Base-by-base conservation (phyloP, 2,888 invertebrate species). In the Drosophila suboccidentalis region DNA sequence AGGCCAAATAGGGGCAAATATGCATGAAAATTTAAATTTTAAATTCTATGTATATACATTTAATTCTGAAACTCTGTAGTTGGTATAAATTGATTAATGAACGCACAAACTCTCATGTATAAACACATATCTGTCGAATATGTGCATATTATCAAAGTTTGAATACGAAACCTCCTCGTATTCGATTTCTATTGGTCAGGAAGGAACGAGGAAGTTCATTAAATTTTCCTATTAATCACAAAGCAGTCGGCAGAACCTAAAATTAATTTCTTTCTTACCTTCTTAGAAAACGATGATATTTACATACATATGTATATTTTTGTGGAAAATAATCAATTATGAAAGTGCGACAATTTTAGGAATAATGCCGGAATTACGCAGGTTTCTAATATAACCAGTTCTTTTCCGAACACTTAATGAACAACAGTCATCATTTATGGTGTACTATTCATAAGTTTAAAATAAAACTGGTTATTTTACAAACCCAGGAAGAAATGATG, bases 321-420 rank as follows among this genome's bases (percentile, higher is more conserved):
- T 17, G 3, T 39, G 9, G 5, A 39, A 15, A 8, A 3, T 15
- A 39, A 39, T 8, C 13, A 39, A 39, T n/a, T 6, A 36, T 13
- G 36, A 15, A 41, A 41, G 11, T 41, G 17, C 1, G 10, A 10
- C 4, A 9, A 10, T 9, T 32, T 32, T 32, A 4, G 11, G 29
- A 5, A 47, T 1, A 47, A 10, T 13, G 13, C 32, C 32, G 11
- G 17, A 13, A 34, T 8, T 34, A 13, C 13, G 8, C 1, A 17
- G 49, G 49, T 22, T 26, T 51, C 51, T 38, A 51, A 39, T 15
- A 26, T 34, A 50, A 22, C 50, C 36, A 34, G 34, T 19, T 50
- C 36, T 50, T 50, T 19, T 19, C 4, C 13, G 3, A 19, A 46
- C 9, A 3, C 6, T 5, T 3, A 36, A 13, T 1, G 8, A 17